A percentile compares a stretch with the other conserved stretches of the same genome.
Conservation (phyloP, 2,113 vertebrate genomes). For the Cromileptes altivelis region DNA sequence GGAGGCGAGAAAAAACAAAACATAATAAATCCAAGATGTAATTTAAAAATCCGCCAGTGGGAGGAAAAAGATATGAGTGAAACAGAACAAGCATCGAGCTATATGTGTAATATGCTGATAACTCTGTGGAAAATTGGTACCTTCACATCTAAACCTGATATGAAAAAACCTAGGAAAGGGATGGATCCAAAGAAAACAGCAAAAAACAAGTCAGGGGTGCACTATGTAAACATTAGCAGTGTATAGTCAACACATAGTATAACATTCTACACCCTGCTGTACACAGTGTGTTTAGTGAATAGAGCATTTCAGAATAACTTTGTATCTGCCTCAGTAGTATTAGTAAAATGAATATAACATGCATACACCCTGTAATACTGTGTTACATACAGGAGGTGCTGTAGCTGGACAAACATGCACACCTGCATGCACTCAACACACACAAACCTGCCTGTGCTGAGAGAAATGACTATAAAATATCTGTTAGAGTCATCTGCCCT, state of each 20-base stretch:
- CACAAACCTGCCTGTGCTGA: conserved; percentile 4
- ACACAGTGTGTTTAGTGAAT: background rate
- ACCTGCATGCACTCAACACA: background rate
- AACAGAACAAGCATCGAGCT: conserved; percentile 13
- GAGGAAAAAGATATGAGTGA: conserved; percentile 26
- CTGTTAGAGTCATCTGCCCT: conserved; percentile 26
- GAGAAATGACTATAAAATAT: conserved; percentile 35
- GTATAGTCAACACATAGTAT: background rate
- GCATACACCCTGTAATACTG: background rate
- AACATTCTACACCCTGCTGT: too few relatives aligned
- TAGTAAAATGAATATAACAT: background rate
- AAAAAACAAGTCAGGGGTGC: background rate
- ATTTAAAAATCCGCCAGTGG: conserved; percentile 47
- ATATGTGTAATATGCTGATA: conserved; percentile 20
- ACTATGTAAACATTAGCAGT: background rate
- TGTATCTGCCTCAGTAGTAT: background rate
- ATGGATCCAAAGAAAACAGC: background rate
- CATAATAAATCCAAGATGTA: conserved; percentile 54
- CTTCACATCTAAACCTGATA: background rate
- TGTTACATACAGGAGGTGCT: background rate
- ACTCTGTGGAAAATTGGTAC: conserved; percentile 1
- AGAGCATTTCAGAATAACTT: background rate
- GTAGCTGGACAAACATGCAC: background rate
- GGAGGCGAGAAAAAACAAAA: background rate
- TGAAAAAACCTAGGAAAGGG: background rate